These are phyloP conservation scores for Horisme vitalbata DNA, from an alignment of 2,888 invertebrate genomes.

Conservation along the genomic window DNA sequence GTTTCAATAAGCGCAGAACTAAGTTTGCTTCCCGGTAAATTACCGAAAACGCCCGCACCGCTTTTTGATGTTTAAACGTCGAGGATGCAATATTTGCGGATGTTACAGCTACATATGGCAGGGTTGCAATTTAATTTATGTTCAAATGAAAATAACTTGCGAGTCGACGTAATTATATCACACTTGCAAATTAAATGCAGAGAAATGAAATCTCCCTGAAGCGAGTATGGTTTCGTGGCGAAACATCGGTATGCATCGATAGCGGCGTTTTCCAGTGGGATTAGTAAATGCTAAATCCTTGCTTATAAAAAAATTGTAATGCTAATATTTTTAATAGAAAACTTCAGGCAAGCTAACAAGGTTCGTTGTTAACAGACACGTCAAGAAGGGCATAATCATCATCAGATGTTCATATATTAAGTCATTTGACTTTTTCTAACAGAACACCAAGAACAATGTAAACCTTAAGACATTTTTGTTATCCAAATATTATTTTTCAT, in stretches of 20 bases:
- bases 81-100: constrained; percentile 47
- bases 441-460: no score
- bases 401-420: no score
- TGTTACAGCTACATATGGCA: constrained; percentile 38
- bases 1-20: constrained; percentile 28
- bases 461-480: no score
- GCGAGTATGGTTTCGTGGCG: background rate
- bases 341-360: constrained; percentile 19
- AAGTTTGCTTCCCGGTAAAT: constrained; percentile 42
- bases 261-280: background rate
- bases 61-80: constrained; percentile 49
- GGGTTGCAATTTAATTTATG: constrained; percentile 41
- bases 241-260: constrained; percentile 11
- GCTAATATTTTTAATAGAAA: no score
- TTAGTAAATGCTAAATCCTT: no score
- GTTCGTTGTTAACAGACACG: no score
- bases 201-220: constrained; percentile 8
- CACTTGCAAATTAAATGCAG: constrained; percentile 13
- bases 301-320: no score
- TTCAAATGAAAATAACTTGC: constrained; percentile 38
- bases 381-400: no score
- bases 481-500: no score
- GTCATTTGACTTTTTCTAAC: no score
- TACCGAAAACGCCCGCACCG: constrained; percentile 46
- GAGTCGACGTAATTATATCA: constrained; percentile 19